These are phyloP conservation scores for Micrasema minimum DNA, from an alignment of 1,140 invertebrate genomes.

Conservation along the genomic window DNA sequence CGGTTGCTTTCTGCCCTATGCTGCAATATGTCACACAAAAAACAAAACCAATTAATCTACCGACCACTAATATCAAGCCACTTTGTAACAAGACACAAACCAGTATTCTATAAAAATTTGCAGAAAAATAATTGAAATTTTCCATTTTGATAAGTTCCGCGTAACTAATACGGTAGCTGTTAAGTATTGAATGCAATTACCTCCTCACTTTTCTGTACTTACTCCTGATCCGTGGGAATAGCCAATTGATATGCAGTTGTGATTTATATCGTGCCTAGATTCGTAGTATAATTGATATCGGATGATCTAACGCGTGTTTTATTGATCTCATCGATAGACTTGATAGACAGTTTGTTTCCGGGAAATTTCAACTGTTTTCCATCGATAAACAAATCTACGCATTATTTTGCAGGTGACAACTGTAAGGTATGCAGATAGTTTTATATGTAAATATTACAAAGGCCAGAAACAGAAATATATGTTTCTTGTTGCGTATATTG, in stretches of 20 bases:
- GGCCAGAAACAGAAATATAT: no score
- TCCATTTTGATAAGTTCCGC: neutral
- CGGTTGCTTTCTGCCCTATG: slow-evolving; percentile 29
- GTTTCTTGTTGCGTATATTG: no score
- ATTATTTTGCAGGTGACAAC: no score
- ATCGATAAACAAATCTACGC: no score
- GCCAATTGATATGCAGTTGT: slow-evolving; percentile 25
- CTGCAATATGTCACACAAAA: slow-evolving; percentile 34
- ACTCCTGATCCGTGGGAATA: slow-evolving; percentile 30
- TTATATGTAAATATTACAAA: no score
- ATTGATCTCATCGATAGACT: no score
- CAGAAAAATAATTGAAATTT: neutral
- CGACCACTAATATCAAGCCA: no score
- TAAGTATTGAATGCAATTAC: slow-evolving; percentile 15
- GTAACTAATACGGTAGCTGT: neutral
- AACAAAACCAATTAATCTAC: no score
- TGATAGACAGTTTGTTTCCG: slow-evolving; percentile 20
- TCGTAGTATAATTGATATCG: slow-evolving; percentile 16
- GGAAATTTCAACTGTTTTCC: no score
- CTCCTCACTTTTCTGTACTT: slow-evolving; percentile 14
- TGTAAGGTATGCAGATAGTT: no score
- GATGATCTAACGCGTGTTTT: no score
- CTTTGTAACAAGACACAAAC: no score
- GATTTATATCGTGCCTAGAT: slow-evolving; percentile 21
- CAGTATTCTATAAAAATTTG: neutral